Percentiles rank a stretch among this genome's conserved stretches.
phyloP scores from a whole-genome alignment of 2,888 invertebrate species.

The Hirtodrosophila confusa region DNA sequence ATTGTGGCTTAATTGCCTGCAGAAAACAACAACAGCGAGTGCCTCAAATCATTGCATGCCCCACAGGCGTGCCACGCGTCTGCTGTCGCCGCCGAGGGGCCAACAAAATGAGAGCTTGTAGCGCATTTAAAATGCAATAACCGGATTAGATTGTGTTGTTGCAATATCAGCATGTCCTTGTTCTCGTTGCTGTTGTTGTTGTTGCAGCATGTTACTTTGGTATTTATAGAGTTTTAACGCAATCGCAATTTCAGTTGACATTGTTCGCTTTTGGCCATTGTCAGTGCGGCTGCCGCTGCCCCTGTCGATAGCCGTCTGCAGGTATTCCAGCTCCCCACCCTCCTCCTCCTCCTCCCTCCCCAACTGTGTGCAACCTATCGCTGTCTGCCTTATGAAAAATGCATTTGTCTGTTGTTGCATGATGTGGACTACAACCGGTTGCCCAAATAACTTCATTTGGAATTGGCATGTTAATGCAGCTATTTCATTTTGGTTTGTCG shows the following conservation, averaged over 20 bases:
- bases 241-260: slow-evolving; percentile 79
- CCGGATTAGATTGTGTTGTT: slow-evolving; percentile 78
- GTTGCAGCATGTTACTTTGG: slow-evolving; percentile 71
- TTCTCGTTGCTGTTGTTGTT: slow-evolving; percentile 36
- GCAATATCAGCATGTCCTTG: slow-evolving; percentile 51
- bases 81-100: slow-evolving; percentile 21
- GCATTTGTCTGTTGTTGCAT: slow-evolving; percentile 62
- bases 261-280: slow-evolving; percentile 70
- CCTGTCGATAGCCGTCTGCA: slow-evolving; percentile 57
- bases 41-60: slow-evolving; percentile 44
- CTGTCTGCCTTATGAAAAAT: slow-evolving; percentile 76
- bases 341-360: background rate
- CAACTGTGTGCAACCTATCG: slow-evolving; percentile 39
- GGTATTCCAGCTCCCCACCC: slow-evolving; percentile 31
- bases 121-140: slow-evolving; percentile 81
- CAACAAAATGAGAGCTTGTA: slow-evolving; percentile 59
- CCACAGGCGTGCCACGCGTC: slow-evolving; percentile 34
- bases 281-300: slow-evolving; percentile 30
- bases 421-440: slow-evolving; percentile 43
- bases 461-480: slow-evolving; percentile 41
- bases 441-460: slow-evolving; percentile 42
- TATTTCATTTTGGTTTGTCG: slow-evolving; percentile 19
- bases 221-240: slow-evolving; percentile 82
- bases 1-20: slow-evolving; percentile 15
- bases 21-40: background rate